Evolutionary conservation across 2,888 invertebrate genomes (phyloP), one percentile per base, ranked within the genome.

Genomic region (Nebria salina): DNA sequence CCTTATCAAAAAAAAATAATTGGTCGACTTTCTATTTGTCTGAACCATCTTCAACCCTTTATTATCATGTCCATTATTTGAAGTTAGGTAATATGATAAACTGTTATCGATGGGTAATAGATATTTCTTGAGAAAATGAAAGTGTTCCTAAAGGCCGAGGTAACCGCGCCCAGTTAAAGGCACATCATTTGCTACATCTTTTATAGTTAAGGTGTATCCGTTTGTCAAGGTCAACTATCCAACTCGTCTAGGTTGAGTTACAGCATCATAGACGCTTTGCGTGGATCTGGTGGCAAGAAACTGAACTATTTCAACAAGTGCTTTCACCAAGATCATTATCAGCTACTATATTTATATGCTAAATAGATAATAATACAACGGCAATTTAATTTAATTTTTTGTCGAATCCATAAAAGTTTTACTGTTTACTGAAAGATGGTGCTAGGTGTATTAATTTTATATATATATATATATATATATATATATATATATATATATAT

Each of bases 171-270:
- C 79, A 42, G 15, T 13, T 42, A 4, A 11, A 73, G 26, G 41
- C 15, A 34, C 34, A 25, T 34, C 34, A 34, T 34, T 34, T 34
- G 66, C 25, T 20, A 70, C 70, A 70, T 70, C 70, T 20, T 70
- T 34, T 3, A 8, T 54, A 54, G 20, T 68, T 68, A 13, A 26
- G 26, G 66, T 74, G 68, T 64, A 78, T 80, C 80, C 80, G 80
- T 54, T 41, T 80, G 80, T 80, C 80, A 80, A 80, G 80, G 80
- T 80, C 64, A 80, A 8, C 6, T 15, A 26, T n/a, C 13, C 7
- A 73, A 13, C 73, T 73, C 41, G 54, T 80, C 80, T 79, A 79
- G 79, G 79, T 79, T 79, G 75, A 4, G 42, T 65, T 65, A 68
- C 26, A 25, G 25, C n/a, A 72, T 8, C 25, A 26, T 7, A 73